Evolutionary conservation across 2,797 vertebrate species (phyloP), one percentile per base, ranked within the genome.

Genomic region (Scolopax rusticola): DNA sequence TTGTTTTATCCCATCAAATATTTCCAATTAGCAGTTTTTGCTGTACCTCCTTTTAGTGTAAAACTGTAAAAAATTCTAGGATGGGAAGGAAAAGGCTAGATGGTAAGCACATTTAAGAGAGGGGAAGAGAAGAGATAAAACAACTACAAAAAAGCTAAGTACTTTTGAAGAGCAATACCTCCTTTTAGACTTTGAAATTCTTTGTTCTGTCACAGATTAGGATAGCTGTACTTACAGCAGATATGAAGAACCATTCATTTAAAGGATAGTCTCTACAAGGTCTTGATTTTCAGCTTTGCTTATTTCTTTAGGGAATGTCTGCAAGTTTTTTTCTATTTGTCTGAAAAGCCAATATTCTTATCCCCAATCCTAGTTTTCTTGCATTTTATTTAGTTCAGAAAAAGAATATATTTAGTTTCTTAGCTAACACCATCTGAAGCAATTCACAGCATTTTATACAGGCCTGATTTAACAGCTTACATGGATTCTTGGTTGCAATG

Each of bases 181-280:
- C 14, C 41, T 85, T 87, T 63, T 15, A 70, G 36, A 78, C 14
- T 60, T 54, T 48, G 50, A 88, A 77, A 64, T 28, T 19, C 45
- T 38, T 47, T 45, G 15, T 59, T 81, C 27, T 59, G 3, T 61
- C 57, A 61, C 48, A 65, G 18, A 9, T 74, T 89, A 60, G 38
- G 87, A 87, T 8, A 65, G 32, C 63, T 81, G 36, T n/a, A 57
- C 18, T 54, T 43, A 33, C 0, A 59, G 41, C 36, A 81, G 36
- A 60, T n/a, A 6, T 25, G 0, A 0, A 65, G 24, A 84, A 50
- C 2, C 12, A 23, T 45, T 63, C 27, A 12, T 71, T 51, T 50
- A 57, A 88, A 85, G 27, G 28, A 17, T 27, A 43, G 6, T 20
- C 43, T 88, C 87, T 45, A 51, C 20, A 91, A 76, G 20, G 13